Evolutionary conservation across 2,888 invertebrate genomes (phyloP).

Genomic region (Xanthorhoe designata): DNA sequence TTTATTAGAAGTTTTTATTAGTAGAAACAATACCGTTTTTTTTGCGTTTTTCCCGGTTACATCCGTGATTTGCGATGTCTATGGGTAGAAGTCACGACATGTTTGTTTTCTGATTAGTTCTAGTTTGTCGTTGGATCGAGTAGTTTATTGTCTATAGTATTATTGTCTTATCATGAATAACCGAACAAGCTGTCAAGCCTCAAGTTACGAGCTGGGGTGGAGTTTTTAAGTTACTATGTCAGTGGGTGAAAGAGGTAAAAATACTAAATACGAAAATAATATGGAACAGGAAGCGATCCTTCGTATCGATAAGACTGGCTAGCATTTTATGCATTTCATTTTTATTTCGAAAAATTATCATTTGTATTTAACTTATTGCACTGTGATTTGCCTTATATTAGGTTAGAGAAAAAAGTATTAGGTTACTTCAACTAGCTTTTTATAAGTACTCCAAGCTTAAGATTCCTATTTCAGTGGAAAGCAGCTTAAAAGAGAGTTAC

Average conservation of each 20-base stretch:
- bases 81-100: constrained; percentile 73
- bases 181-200: constrained; percentile 18
- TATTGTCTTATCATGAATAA: constrained; percentile 45
- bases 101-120: constrained; percentile 58
- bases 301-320: constrained; percentile 7
- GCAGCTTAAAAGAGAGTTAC: too few species aligned
- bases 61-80: constrained; percentile 72
- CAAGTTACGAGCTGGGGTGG: constrained; percentile 29
- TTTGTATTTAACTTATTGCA: background rate
- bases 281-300: constrained; percentile 14
- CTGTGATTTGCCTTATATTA: too few species aligned
- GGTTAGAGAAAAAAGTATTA: too few species aligned
- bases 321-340: background rate
- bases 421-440: too few species aligned
- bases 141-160: constrained; percentile 47
- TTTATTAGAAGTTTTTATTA: constrained; percentile 86
- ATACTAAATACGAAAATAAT: constrained; percentile 26
- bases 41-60: constrained; percentile 57
- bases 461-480: too few species aligned
- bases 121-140: constrained; percentile 45
- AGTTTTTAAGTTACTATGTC: constrained; percentile 43
- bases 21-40: constrained; percentile 78
- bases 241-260: constrained; percentile 35
- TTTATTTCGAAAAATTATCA: background rate
- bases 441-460: too few species aligned